Percentiles rank a stretch among this genome's conserved stretches.
Evolutionary conservation across 2,888 invertebrate genomes (phyloP).

Genomic region (Caenorhabditis drosophilae): DNA sequence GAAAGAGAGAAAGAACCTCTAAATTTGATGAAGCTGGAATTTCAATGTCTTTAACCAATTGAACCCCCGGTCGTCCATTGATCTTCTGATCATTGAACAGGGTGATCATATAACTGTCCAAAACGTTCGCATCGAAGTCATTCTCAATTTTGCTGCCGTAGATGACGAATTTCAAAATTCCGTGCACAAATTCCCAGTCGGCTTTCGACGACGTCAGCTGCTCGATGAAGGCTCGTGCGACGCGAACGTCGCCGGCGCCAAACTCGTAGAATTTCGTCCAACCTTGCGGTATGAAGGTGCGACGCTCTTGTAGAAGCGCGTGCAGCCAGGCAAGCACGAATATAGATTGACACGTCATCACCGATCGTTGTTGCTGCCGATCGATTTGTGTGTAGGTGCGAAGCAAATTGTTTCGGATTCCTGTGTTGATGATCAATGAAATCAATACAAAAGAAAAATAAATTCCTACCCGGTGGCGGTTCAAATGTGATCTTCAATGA

Average conservation of each 20-base stretch:
- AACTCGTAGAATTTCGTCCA: slow-evolving; percentile 91
- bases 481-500: slow-evolving; percentile 66
- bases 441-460: no score
- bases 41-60: slow-evolving; percentile 40
- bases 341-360: slow-evolving; percentile 73
- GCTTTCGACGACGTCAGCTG: slow-evolving; percentile 69
- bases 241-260: slow-evolving; percentile 81
- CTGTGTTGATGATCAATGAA: no score
- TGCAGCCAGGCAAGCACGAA: slow-evolving; percentile 86
- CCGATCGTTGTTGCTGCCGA: slow-evolving; percentile 61
- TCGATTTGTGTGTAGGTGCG: slow-evolving; percentile 42
- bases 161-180: slow-evolving; percentile 79
- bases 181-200: slow-evolving; percentile 7
- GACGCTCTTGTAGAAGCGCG: slow-evolving; percentile 84
- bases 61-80: slow-evolving; percentile 40
- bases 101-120: slow-evolving; percentile 76
- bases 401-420: slow-evolving; percentile 77
- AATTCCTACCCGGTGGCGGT: slow-evolving; percentile 83
- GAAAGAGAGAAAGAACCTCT: no score
- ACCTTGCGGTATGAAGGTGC: slow-evolving; percentile 87
- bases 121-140: slow-evolving; percentile 77
- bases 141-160: slow-evolving; percentile 88
- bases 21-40: slow-evolving; percentile 25
- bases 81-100: slow-evolving; percentile 59
- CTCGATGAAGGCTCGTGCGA: slow-evolving; percentile 77